A percentile compares a stretch with the other conserved stretches of the same genome.
phyloP scores from a whole-genome alignment of 2,113 vertebrate genomes.

The Dinomys branickii region DNA sequence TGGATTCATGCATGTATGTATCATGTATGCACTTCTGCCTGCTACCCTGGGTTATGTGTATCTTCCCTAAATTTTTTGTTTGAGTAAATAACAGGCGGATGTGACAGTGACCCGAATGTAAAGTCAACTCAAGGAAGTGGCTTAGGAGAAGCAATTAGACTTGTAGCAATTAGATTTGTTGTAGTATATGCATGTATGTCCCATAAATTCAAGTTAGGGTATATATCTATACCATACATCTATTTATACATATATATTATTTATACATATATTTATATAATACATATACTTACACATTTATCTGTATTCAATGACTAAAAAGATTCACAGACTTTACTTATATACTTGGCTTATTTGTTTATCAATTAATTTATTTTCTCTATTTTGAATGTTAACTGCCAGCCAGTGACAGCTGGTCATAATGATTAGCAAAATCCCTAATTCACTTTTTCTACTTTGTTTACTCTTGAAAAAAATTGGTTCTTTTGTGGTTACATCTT shows the following conservation, averaged over 20 bases:
- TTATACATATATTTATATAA: neutral
- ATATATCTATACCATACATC: neutral
- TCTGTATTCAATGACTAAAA: neutral
- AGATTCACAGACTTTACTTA: neutral
- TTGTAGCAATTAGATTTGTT: neutral
- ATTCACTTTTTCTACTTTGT: neutral
- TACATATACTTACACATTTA: neutral
- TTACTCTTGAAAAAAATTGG: neutral
- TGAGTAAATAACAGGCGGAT: neutral
- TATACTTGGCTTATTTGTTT: neutral
- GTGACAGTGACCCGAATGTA: neutral
- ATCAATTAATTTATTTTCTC: conserved; percentile 13
- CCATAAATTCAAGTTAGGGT: neutral
- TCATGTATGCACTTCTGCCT: neutral
- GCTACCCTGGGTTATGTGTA: neutral
- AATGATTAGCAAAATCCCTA: neutral
- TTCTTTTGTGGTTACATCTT: neutral
- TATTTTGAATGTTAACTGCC: neutral
- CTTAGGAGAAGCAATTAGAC: neutral
- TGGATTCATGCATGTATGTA: neutral
- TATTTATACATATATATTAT: neutral
- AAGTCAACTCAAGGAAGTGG: conserved; percentile 6
- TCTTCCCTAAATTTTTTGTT: neutral
- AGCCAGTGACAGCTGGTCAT: neutral
- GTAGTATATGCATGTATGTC: neutral